These are phyloP conservation scores for Leistus spinibarbis DNA, from an alignment of 2,888 invertebrate genomes.

Conservation along the genomic window DNA sequence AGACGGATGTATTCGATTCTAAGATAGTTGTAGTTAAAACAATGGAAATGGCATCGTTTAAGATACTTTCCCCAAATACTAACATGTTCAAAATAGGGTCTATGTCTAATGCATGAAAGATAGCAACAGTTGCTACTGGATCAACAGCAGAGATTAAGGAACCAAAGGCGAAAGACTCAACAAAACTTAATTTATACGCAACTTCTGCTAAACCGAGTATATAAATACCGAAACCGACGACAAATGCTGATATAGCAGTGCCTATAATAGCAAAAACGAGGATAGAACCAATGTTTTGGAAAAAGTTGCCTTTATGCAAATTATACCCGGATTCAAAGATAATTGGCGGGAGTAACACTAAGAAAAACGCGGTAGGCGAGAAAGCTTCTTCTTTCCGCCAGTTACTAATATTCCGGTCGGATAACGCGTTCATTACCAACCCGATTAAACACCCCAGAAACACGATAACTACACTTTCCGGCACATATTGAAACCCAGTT, in stretches of 20 bases:
- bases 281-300: slow-evolving; percentile 98
- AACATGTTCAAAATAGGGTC: slow-evolving; percentile 99
- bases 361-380: slow-evolving; percentile 97
- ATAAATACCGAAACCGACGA: slow-evolving; percentile 96
- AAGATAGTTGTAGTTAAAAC: slow-evolving; percentile 91
- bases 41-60: slow-evolving; percentile 98
- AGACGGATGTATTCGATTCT: slow-evolving; percentile 70
- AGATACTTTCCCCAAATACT: slow-evolving; percentile 93
- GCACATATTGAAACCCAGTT: slow-evolving; percentile 94
- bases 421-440: slow-evolving; percentile 86
- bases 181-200: slow-evolving; percentile 89
- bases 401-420: slow-evolving; percentile 86
- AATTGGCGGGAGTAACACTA: slow-evolving; percentile 95
- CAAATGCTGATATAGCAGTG: slow-evolving; percentile 94
- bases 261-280: slow-evolving; percentile 97
- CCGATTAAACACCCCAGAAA: slow-evolving; percentile 94
- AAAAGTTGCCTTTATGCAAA: slow-evolving; percentile 95
- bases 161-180: slow-evolving; percentile 98
- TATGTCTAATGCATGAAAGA: slow-evolving; percentile 96
- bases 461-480: slow-evolving; percentile 97
- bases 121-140: slow-evolving; percentile 98
- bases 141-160: slow-evolving; percentile 98
- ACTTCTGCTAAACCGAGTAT: slow-evolving; percentile 89
- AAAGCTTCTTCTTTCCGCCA: slow-evolving; percentile 98
- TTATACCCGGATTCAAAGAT: slow-evolving; percentile 99